These are phyloP conservation scores for Drosophila nigromelanica DNA, from an alignment of 1,140 invertebrate species.

Conservation along the genomic window DNA sequence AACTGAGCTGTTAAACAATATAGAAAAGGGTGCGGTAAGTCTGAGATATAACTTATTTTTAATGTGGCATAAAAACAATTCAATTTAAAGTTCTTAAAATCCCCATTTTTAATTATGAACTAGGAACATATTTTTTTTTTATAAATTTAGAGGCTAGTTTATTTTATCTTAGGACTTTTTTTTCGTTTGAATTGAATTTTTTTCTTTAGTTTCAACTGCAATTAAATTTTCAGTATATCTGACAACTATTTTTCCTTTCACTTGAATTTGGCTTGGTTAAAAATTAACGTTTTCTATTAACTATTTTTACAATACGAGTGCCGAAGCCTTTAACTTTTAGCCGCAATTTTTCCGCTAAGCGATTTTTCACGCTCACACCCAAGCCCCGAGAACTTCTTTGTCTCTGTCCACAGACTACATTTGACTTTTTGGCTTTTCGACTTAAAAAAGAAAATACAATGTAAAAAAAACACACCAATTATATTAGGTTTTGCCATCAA, in stretches of 20 bases:
- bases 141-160: too few relatives aligned
- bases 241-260: background rate
- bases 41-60: too few relatives aligned
- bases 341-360: slow-evolving; percentile 29
- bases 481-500: slow-evolving; percentile 23
- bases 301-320: slow-evolving; percentile 21
- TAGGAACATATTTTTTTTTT: too few relatives aligned
- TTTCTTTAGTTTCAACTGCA: too few relatives aligned
- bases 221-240: background rate
- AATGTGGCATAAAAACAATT: too few relatives aligned
- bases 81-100: too few relatives aligned
- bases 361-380: slow-evolving; percentile 25
- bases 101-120: too few relatives aligned
- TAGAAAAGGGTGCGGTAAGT: background rate
- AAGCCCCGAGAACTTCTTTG: slow-evolving; percentile 28
- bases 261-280: slow-evolving; percentile 10
- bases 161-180: too few relatives aligned
- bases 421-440: slow-evolving; percentile 79
- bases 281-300: slow-evolving; percentile 55
- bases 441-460: slow-evolving; percentile 43
- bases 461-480: slow-evolving; percentile 16
- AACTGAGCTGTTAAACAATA: background rate
- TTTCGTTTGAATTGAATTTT: too few relatives aligned
- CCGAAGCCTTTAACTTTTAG: slow-evolving; percentile 37
- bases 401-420: slow-evolving; percentile 44